Evolutionary conservation across 2,113 vertebrate genomes (phyloP).

Genomic region (Shinisaurus crocodilurus): DNA sequence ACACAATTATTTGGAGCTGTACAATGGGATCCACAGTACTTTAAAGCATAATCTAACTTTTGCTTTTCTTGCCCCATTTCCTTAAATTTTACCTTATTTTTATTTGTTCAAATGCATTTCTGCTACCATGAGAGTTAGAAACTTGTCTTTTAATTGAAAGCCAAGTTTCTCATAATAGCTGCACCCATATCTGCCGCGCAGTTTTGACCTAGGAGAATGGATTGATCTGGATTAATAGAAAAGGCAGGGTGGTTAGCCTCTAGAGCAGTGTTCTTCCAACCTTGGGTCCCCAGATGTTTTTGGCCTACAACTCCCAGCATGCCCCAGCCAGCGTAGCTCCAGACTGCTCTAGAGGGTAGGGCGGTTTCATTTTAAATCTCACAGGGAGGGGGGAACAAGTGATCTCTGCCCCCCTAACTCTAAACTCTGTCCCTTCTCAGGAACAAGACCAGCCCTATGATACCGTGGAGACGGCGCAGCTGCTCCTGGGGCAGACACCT

Average conservation of each 20-base stretch:
- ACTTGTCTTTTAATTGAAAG: not conserved
- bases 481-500: conserved; percentile 76
- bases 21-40: no score
- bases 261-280: no score
- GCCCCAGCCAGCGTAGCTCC: no score
- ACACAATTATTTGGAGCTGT: not conserved
- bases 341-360: not conserved
- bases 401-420: not conserved
- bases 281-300: no score
- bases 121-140: not conserved
- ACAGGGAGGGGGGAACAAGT: no score
- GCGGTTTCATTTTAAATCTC: not conserved
- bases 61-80: not conserved
- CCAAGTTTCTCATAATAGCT: not conserved
- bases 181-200: not conserved
- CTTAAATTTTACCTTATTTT: not conserved
- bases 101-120: not conserved
- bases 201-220: not conserved
- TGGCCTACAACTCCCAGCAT: no score
- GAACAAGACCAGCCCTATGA: conserved; percentile 75
- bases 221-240: not conserved
- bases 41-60: not conserved
- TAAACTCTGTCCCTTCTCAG: conserved; percentile 53
- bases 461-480: conserved; percentile 68
- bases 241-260: no score